A percentile compares a stretch with the other conserved stretches of the same genome.
Conservation (phyloP, 2,113 vertebrate species). For the Alligator sinensis region DNA sequence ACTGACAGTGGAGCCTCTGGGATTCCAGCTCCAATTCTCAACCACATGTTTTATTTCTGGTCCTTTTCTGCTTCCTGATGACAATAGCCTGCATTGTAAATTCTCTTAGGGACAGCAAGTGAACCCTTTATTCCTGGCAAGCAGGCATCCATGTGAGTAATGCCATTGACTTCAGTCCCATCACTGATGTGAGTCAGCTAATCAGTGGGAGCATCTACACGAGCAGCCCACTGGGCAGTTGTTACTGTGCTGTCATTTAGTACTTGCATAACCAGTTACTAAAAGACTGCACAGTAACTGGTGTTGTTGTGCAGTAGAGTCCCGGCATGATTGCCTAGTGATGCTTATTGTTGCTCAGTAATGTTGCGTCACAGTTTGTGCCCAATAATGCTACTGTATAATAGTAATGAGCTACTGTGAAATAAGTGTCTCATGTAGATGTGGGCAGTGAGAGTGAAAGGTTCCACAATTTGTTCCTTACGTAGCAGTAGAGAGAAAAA, state of each 20-base stretch:
- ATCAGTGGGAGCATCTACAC: not conserved
- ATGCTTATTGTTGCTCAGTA: too few relatives aligned
- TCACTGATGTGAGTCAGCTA: not conserved
- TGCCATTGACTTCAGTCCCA: not conserved
- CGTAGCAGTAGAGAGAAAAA: not conserved
- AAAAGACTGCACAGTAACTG: too few relatives aligned
- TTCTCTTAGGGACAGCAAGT: not conserved
- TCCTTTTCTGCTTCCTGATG: conserved; percentile 12
- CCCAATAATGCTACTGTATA: too few relatives aligned
- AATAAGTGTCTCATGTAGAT: too few relatives aligned
- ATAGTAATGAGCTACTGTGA: too few relatives aligned
- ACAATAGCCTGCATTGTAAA: not conserved
- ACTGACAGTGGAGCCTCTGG: not conserved
- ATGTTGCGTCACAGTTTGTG: too few relatives aligned
- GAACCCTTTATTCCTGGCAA: not conserved
- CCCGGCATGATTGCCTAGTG: too few relatives aligned
- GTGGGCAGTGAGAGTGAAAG: not conserved
- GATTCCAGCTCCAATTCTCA: not conserved
- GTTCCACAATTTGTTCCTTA: not conserved
- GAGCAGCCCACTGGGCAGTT: too few relatives aligned
- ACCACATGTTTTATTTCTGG: not conserved
- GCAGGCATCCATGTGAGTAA: not conserved
- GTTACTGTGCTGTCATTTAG: too few relatives aligned
- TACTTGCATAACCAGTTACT: too few relatives aligned
- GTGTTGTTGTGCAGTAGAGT: too few relatives aligned